Percentiles rank a stretch among this genome's conserved stretches.
Conservation (phyloP, 2,797 vertebrate species). For the Knipowitschia caucasica region DNA sequence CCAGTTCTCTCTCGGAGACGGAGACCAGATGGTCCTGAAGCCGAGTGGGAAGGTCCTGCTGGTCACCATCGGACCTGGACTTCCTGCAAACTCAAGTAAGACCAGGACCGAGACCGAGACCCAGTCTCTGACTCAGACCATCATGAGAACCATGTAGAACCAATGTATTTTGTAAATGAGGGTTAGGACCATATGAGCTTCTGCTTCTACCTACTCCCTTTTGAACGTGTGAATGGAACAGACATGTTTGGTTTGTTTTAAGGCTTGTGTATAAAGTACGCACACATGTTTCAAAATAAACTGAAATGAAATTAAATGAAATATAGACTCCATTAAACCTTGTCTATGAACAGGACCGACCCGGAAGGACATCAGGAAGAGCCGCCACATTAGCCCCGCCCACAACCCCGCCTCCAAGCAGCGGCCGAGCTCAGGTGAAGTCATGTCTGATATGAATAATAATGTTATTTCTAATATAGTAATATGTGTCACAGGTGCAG, state of each 20-base stretch:
- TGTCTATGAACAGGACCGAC: conserved; percentile 70
- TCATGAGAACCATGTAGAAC: too few relatives aligned
- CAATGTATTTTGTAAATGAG: too few relatives aligned
- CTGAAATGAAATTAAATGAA: too few relatives aligned
- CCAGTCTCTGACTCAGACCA: neutral
- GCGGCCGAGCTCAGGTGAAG: conserved; percentile 44
- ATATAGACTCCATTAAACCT: neutral
- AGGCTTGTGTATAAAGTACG: too few relatives aligned
- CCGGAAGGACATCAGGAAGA: conserved; percentile 77
- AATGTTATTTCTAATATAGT: too few relatives aligned
- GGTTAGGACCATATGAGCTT: too few relatives aligned
- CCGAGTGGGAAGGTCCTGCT: conserved; percentile 72
- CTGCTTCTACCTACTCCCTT: too few relatives aligned
- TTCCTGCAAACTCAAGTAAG: conserved; percentile 81
- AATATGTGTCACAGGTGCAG: neutral
- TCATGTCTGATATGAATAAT: too few relatives aligned
- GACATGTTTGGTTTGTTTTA: too few relatives aligned
- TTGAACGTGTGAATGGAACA: too few relatives aligned
- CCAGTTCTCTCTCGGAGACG: conserved; percentile 76
- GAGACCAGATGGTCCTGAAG: conserved; percentile 69
- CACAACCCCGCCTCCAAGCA: conserved; percentile 21
- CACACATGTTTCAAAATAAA: too few relatives aligned
- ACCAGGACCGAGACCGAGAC: conserved; percentile 1
- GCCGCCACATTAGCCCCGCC: conserved; percentile 49
- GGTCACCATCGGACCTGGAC: conserved; percentile 76